A percentile compares a stretch with the other conserved stretches of the same genome.
Conservation (phyloP, 53 echinoderm and acorn worm genomes). For the Echinometra lucunter region DNA sequence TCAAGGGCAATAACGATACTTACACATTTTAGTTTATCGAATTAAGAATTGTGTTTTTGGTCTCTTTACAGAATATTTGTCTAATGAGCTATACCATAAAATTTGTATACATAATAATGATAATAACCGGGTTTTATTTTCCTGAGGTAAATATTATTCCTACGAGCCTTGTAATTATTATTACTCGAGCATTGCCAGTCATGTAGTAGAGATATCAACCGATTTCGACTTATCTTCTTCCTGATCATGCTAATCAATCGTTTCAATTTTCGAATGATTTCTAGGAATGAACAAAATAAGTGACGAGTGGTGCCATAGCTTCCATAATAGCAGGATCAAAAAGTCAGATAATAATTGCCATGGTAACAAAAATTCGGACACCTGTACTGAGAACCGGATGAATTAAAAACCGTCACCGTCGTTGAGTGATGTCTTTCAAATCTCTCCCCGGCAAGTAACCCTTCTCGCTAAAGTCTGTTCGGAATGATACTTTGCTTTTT, state of each 20-base stretch:
- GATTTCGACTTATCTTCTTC: too few relatives aligned
- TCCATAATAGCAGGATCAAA: neutral
- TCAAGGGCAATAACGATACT: neutral
- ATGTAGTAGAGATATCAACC: too few relatives aligned
- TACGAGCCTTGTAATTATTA: too few relatives aligned
- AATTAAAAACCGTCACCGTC: neutral
- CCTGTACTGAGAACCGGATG: conserved; percentile 10
- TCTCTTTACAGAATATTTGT: neutral
- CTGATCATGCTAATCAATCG: neutral
- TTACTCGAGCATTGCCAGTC: too few relatives aligned
- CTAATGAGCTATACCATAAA: too few relatives aligned
- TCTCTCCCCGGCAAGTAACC: neutral
- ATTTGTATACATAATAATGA: too few relatives aligned
- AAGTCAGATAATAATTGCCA: neutral
- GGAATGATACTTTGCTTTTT: neutral
- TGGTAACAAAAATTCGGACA: neutral
- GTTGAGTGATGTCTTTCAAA: conserved; percentile 2
- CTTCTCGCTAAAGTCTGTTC: neutral
- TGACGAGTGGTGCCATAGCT: too few relatives aligned
- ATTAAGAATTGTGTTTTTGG: neutral
- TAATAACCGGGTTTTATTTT: too few relatives aligned
- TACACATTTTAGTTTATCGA: neutral
- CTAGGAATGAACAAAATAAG: too few relatives aligned
- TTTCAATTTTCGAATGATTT: neutral
- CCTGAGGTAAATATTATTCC: too few relatives aligned